Percentiles rank a stretch among this genome's conserved stretches.
Evolutionary conservation across 2,888 invertebrate genomes (phyloP).

Genomic region (Erebia epiphron): DNA sequence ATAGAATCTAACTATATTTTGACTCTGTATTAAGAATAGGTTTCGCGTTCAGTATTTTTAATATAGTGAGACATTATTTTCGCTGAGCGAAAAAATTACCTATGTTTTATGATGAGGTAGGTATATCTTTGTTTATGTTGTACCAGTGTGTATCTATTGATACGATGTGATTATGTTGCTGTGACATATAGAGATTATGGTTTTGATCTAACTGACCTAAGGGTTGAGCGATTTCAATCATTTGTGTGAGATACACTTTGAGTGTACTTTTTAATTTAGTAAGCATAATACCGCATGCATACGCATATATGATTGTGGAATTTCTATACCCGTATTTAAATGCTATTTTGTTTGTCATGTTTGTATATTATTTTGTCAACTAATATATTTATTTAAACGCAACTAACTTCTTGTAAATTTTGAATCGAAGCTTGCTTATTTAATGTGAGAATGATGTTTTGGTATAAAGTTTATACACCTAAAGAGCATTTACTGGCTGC

Average conservation of each 20-base stretch:
- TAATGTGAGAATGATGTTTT: constrained; percentile 2
- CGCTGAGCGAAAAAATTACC: constrained; percentile 65
- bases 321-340: constrained; percentile 34
- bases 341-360: constrained; percentile 8
- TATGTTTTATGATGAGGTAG: constrained; percentile 50
- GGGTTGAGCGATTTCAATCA: constrained; percentile 18
- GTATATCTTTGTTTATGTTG: constrained; percentile 51
- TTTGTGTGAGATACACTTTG: not conserved
- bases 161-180: constrained; percentile 79
- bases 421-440: constrained; percentile 8
- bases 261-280: not conserved
- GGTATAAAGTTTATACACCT: not conserved
- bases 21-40: constrained; percentile 42
- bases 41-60: constrained; percentile 51
- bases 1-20: constrained; percentile 35
- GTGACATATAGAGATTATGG: constrained; percentile 60
- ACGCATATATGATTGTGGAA: not conserved
- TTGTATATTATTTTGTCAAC: constrained; percentile 32
- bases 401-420: constrained; percentile 7
- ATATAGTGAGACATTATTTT: constrained; percentile 65
- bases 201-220: constrained; percentile 47
- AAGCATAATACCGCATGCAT: too few species aligned
- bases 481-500: too few species aligned
- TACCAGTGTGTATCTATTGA: constrained; percentile 63
- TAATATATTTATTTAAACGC: constrained; percentile 23